Evolutionary conservation across 2,797 vertebrate genomes (phyloP), one percentile per base, ranked within the genome.

Genomic region (Malacoctenus gilli): DNA sequence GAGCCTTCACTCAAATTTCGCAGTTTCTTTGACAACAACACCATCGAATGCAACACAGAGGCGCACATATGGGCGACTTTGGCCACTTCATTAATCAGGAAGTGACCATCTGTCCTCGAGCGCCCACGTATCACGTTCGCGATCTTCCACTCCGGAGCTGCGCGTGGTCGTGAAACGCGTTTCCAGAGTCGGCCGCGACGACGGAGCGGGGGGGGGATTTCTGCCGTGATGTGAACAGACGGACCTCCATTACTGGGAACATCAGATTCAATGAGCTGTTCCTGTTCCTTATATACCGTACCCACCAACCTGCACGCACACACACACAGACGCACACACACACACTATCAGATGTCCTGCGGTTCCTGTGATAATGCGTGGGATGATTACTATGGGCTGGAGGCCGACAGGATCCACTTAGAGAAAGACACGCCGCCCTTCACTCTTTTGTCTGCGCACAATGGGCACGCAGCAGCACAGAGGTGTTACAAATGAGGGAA

Each of bases 131-230:
- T 71, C 55, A 49, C 23, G 40, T 43, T 39, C 59, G 60, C 13
- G 30, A 64, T 59, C 44, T 75, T 64, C 55, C 21, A 16, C 37
- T 30, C 21, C 1, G 18, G 70, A 54, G 77, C 57, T 19, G 19
- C 20, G 14, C 46, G 61, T 34, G 20, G 74, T 56, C 61, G 51
- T 59, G 51, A 68, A 70, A 77, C 56, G 59, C 59, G 68, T 64
- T 75, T 78, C 61, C 51, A 22, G 40, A 5, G 13, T 47, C 21
- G 32, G 61, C 53, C 20, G 56, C 12, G 52, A 18, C 3, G n/a
- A 53, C n/a, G n/a, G n/a, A n/a, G n/a, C n/a, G n/a, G n/a, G n/a
- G 48, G 71, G 49, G 67, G 72, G 62, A 72, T 80, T 72, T 67
- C 49, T 43, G 44, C 68, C 44, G 59, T 62, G 54, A 23, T 25